Evolutionary conservation across 2,113 vertebrate genomes (phyloP).

Genomic region (Setophaga coronata): DNA sequence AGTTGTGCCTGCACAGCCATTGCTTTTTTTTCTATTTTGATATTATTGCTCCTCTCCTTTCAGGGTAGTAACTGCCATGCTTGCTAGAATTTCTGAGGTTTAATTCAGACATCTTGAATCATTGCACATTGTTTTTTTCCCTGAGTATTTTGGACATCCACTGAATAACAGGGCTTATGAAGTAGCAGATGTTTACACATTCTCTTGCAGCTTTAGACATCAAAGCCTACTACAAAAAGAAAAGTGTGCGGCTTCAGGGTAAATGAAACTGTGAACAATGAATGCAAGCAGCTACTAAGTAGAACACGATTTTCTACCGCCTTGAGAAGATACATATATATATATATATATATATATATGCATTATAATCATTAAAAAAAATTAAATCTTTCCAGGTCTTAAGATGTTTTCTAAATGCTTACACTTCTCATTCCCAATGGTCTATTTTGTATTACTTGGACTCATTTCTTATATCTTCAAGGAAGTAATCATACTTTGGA

Average conservation of each 20-base stretch:
- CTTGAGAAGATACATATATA: accelerated
- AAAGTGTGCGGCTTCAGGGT: neutral
- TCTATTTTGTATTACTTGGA: neutral
- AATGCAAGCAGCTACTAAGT: neutral
- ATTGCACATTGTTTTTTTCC: neutral
- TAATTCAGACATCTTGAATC: neutral
- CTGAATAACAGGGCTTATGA: neutral
- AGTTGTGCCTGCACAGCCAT: neutral
- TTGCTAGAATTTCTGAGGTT: neutral
- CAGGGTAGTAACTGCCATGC: neutral
- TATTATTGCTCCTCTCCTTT: neutral
- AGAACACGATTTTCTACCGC: accelerated
- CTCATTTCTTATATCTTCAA: neutral
- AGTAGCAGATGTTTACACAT: neutral
- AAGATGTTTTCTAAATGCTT: neutral
- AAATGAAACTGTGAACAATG: neutral
- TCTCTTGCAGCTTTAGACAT: neutral
- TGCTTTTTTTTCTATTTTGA: neutral
- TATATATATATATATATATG: neutral
- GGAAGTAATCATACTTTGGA: neutral
- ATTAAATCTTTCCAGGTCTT: neutral
- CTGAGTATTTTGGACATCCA: neutral
- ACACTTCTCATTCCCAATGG: neutral
- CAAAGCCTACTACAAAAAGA: neutral
- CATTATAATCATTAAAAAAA: neutral